These are phyloP conservation scores for Chymomyza costata DNA, from an alignment of 1,140 invertebrate genomes.

Conservation along the genomic window DNA sequence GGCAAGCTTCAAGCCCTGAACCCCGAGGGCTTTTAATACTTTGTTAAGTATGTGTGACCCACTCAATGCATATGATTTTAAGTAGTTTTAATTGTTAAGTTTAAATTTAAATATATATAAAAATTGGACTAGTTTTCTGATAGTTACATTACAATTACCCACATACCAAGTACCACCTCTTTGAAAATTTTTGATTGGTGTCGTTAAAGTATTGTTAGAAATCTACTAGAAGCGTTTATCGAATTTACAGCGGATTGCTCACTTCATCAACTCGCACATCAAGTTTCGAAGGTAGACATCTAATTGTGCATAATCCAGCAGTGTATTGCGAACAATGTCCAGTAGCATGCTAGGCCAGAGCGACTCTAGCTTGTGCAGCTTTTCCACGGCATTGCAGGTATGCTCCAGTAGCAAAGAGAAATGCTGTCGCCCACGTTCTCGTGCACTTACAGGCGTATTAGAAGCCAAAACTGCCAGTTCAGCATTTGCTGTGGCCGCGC, in stretches of 20 bases:
- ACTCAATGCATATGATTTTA: no score
- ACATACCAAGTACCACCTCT: slow-evolving; percentile 55
- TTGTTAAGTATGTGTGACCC: no score
- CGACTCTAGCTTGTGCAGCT: slow-evolving; percentile 82
- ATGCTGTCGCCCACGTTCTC: slow-evolving; percentile 83
- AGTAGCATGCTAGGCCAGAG: slow-evolving; percentile 85
- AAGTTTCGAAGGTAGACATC: slow-evolving; percentile 84
- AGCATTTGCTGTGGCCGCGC: no score
- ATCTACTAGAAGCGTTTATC: slow-evolving; percentile 50
- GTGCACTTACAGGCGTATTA: slow-evolving; percentile 78
- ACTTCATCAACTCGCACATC: slow-evolving; percentile 71
- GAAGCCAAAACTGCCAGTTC: slow-evolving; percentile 29
- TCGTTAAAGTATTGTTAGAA: slow-evolving; percentile 16
- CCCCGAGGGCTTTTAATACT: no score
- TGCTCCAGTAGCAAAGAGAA: slow-evolving; percentile 81
- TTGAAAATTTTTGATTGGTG: slow-evolving; percentile 15
- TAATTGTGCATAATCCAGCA: slow-evolving; percentile 86
- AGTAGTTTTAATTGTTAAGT: slow-evolving; percentile 35
- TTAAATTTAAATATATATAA: slow-evolving; percentile 72
- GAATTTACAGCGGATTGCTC: not conserved
- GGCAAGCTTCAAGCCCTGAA: no score
- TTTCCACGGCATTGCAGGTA: slow-evolving; percentile 84
- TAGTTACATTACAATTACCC: slow-evolving; percentile 50
- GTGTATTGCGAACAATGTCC: slow-evolving; percentile 84
- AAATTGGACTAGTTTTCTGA: slow-evolving; percentile 63